Base-by-base conservation (phyloP, 1,140 invertebrate genomes). In the Heliconius melpomene region DNA sequence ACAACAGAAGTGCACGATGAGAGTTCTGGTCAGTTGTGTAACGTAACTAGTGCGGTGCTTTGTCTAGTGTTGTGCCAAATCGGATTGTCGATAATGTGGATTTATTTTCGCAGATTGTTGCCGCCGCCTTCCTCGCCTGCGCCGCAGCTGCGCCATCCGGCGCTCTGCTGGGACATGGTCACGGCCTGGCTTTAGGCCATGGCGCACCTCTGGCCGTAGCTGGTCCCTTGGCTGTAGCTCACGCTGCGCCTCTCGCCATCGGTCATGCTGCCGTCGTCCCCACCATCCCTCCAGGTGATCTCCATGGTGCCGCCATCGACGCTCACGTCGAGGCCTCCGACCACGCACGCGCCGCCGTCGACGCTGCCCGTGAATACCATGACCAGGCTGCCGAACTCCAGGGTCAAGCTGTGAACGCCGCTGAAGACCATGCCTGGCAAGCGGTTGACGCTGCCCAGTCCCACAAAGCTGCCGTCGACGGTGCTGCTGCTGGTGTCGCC, bases 341-440 rank as follows among this genome's bases (percentile, higher is more conserved):
- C 89, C 92, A 94, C 80, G 91, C 86, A 84, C 92, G 92, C 80
- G 89, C 91, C 72, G 88, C 92, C 73, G 90, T 90, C 78, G 91
- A 95, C 79, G 90, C 91, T 71, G 89, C 86, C 80, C 89, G 93
- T 71, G 95, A 95, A 90, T 88, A 84, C 82, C 95, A 95, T 88
- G 96, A 96, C 94, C 95, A 96, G 86, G 92, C 95, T 80, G 90
- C 95, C 83, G 95, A 96, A 87, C 86, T 94, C 82, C 90, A 95
- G n/a, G 95, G 95, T 46, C 94, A 95, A 83, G 95, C 95, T 82
- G 86, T 94, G 85, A 96, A 95, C 89, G 95, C 95, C 82, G 95
- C 95, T 82, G 91, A 94, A 82, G 95, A 95, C 82, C 89, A 93
- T 88, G 93, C 95, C 54, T 93, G 93, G 91, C 95, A 95, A 85